These are phyloP conservation scores for Cricetomys ansorgei DNA, from an alignment of 2,113 vertebrate species.

Conservation along the genomic window DNA sequence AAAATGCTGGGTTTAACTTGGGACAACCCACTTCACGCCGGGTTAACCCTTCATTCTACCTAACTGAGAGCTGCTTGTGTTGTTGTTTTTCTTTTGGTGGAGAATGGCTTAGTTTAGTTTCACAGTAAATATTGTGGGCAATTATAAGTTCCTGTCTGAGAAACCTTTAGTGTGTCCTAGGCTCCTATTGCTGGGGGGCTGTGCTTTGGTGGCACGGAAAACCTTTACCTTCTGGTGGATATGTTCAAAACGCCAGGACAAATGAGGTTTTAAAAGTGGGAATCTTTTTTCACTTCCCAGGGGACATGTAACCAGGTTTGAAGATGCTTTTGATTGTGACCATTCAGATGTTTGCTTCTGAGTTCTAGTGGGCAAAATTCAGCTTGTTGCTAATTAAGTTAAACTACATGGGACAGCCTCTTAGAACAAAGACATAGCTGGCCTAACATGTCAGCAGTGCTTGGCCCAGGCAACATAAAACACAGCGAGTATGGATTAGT, in stretches of 20 bases:
- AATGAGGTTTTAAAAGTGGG: neutral
- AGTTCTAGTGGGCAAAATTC: neutral
- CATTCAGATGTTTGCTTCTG: neutral
- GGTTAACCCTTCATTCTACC: neutral
- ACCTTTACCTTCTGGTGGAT: neutral
- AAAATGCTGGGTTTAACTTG: conserved; percentile 71
- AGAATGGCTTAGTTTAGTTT: neutral
- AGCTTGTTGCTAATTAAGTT: neutral
- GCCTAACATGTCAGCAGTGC: neutral
- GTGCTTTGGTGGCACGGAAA: neutral
- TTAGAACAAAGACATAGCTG: neutral
- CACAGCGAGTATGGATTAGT: neutral
- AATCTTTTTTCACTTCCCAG: neutral
- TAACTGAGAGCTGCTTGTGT: neutral
- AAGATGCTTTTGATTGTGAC: neutral
- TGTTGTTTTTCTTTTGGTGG: no score
- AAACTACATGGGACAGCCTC: neutral
- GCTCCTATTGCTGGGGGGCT: neutral
- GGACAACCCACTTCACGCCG: conserved; percentile 63
- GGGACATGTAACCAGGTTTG: neutral
- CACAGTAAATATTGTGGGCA: neutral
- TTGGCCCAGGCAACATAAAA: neutral
- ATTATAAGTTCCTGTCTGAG: neutral
- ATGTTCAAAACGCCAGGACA: neutral
- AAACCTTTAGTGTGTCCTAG: neutral